Evolutionary conservation across 2,113 vertebrate genomes (phyloP).

Genomic region (Cheirogaleus medius): DNA sequence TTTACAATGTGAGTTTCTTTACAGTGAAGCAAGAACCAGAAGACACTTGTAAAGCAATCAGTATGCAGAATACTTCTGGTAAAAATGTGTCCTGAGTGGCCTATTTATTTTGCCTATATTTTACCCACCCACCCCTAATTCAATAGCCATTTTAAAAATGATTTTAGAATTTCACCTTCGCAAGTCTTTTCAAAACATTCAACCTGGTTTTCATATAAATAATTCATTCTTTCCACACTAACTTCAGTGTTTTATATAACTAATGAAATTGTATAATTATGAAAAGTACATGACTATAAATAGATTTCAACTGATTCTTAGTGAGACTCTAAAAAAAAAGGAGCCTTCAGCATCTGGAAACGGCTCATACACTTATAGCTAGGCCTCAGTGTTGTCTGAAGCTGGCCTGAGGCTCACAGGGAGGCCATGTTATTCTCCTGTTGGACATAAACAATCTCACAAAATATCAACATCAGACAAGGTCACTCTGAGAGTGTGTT

Average conservation of each 20-base stretch:
- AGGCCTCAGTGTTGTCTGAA: not conserved
- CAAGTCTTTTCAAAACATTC: not conserved
- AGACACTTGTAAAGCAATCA: not conserved
- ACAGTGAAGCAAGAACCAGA: not conserved
- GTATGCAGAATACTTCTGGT: not conserved
- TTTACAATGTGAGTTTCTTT: not conserved
- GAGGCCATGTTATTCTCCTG: not conserved
- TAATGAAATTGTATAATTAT: slow-evolving; percentile 13
- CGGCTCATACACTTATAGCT: not conserved
- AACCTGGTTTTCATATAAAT: not conserved
- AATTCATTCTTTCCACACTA: not conserved
- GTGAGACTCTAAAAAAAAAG: not conserved
- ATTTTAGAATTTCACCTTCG: slow-evolving; percentile 1
- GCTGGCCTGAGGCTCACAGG: not conserved
- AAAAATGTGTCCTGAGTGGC: not conserved
- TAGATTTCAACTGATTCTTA: not conserved
- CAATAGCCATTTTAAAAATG: not conserved
- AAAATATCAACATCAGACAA: not conserved
- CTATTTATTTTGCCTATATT: not conserved
- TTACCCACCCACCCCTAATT: not conserved
- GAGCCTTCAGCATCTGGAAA: not conserved
- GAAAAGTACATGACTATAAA: not conserved
- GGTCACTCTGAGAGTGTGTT: not conserved
- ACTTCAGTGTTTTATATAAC: not conserved
- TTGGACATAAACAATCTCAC: slow-evolving; percentile 8